Conservation (phyloP, 2,113 vertebrate genomes). For the Sapayoa aenigma region DNA sequence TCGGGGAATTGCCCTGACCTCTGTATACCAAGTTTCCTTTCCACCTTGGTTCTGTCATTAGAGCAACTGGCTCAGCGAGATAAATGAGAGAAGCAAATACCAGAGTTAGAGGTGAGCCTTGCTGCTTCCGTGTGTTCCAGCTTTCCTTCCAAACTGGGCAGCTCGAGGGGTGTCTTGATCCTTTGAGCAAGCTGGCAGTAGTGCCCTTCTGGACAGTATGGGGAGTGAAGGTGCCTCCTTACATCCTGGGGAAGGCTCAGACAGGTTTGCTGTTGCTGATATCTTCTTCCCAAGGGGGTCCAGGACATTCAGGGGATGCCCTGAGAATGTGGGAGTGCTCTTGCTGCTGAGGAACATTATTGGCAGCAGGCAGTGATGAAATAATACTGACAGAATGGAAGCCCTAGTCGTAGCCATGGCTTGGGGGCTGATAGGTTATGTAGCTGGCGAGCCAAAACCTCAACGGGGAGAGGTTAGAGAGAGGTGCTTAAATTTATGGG, state of each 20-base stretch:
- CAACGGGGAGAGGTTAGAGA: not conserved
- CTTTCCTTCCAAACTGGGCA: not conserved
- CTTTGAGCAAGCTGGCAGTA: fast-evolving
- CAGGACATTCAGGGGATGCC: fast-evolving
- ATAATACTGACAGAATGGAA: not conserved
- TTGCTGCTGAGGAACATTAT: not conserved
- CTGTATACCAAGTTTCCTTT: not conserved
- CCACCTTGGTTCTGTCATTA: not conserved
- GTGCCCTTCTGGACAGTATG: not conserved
- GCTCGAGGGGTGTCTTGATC: not conserved
- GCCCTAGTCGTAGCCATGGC: not conserved
- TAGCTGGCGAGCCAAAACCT: not conserved
- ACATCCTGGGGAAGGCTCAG: not conserved
- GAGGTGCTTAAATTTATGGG: not conserved
- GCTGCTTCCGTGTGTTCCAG: not conserved
- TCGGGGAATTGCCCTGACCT: not conserved
- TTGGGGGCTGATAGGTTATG: not conserved
- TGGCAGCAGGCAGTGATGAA: not conserved
- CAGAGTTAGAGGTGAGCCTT: not conserved
- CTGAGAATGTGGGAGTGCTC: not conserved
- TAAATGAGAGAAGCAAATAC: not conserved
- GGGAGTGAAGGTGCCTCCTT: not conserved
- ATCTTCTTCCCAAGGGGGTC: not conserved
- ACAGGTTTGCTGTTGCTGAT: not conserved
- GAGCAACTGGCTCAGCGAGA: not conserved